Evolutionary conservation across 1,140 invertebrate genomes (phyloP).

Genomic region (Danaus melanippus): DNA sequence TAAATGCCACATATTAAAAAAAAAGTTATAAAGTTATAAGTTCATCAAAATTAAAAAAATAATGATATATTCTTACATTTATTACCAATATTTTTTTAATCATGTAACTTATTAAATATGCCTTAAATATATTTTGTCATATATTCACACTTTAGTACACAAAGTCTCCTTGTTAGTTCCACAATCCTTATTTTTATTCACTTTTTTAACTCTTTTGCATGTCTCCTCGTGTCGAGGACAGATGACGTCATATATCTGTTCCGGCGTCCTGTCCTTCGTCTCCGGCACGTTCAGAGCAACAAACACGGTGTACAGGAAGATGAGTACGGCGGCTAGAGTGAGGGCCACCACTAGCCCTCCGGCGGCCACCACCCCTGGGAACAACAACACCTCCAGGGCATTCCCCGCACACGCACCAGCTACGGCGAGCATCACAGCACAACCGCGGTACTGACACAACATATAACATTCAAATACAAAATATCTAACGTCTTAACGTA

Average conservation of each 20-base stretch:
- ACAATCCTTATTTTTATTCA: conserved; percentile 8
- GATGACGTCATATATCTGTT: conserved; percentile 32
- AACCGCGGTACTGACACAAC: conserved; percentile 39
- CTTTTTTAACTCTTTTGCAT: conserved; percentile 3
- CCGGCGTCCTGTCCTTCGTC: conserved; percentile 26
- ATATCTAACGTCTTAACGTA: background rate
- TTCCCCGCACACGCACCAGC: conserved; percentile 31
- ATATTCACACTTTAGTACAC: conserved; percentile 5
- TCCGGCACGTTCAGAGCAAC: conserved; percentile 31
- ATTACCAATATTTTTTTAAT: too few species aligned
- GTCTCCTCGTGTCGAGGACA: conserved; percentile 5
- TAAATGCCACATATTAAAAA: too few species aligned
- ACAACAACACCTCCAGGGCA: conserved; percentile 36
- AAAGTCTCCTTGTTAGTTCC: conserved; percentile 8
- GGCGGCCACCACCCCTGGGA: conserved; percentile 26
- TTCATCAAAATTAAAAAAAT: background rate
- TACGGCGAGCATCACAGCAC: conserved; percentile 35
- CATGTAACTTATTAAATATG: too few species aligned
- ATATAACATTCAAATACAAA: background rate
- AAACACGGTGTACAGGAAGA: conserved; percentile 30
- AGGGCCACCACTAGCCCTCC: conserved; percentile 29
- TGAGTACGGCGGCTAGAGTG: conserved; percentile 27
- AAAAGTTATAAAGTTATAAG: too few species aligned
- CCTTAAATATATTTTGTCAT: too few species aligned
- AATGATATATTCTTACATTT: too few species aligned